Evolutionary conservation across 1,140 invertebrate genomes (phyloP).

Genomic region (Drosophila navojoa): DNA sequence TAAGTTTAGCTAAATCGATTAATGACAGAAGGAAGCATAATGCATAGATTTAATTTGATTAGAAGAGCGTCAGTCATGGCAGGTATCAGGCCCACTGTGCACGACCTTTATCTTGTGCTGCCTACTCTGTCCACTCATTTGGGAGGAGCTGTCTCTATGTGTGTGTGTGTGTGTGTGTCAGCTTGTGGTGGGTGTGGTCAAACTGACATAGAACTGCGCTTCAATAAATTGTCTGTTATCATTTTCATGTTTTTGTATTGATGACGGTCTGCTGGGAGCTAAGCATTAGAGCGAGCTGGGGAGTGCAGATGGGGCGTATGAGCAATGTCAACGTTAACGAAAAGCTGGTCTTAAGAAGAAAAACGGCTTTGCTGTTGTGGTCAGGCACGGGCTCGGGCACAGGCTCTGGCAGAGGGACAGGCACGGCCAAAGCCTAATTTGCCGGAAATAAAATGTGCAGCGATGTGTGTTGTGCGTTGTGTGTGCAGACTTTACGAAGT

Average conservation of each 20-base stretch:
- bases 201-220: constrained; percentile 47
- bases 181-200: constrained; percentile 6
- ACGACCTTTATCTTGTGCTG: constrained; percentile 9
- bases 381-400: constrained; percentile 6
- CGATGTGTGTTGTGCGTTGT: too few relatives aligned
- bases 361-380: constrained; percentile 24
- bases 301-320: constrained; percentile 54
- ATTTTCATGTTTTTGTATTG: constrained; percentile 78
- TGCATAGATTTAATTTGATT: neutral
- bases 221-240: constrained; percentile 81
- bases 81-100: constrained; percentile 11
- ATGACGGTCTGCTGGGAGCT: constrained; percentile 54
- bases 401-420: neutral
- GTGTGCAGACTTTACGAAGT: constrained; percentile 70
- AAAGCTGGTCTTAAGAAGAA: constrained; percentile 62
- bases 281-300: constrained; percentile 14
- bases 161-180: constrained; percentile 1
- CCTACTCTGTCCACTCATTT: constrained; percentile 31
- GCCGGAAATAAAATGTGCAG: constrained; percentile 81
- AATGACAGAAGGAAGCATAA: too few relatives aligned
- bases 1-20: too few relatives aligned
- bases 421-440: constrained; percentile 67
- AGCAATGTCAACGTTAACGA: constrained; percentile 64
- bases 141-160: neutral
- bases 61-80: neutral